Base-by-base conservation (phyloP, 2,888 invertebrate species). In the Serrognathus titanus region DNA sequence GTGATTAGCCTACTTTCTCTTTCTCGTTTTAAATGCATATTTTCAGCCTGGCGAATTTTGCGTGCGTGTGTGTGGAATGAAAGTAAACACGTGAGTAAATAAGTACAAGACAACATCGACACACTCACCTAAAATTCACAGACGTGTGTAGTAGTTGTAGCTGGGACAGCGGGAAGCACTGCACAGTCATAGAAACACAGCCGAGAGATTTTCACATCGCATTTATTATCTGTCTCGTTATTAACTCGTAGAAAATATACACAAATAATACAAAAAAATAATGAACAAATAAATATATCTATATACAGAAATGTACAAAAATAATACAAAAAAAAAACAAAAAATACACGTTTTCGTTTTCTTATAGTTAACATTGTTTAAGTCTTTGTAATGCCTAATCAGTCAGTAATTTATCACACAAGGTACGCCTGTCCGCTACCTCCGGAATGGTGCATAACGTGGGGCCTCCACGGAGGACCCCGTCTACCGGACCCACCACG, bases 341-440 rank as follows among this genome's bases (percentile, higher is more conserved):
- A 37, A 62, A 66, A 65, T 65, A 73, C 70, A 71, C 66, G 64
- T 63, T 67, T 66, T 51, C 53, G 16, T 39, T 49, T 52, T 43
- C 43, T 54, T 31, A 52, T 53, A 40, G 12, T 24, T 48, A 40
- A 45, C 31, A 48, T 51, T 45, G 36, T 53, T 59, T 59, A 62
- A 65, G 65, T 67, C 60, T 62, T 55, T 53, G 41, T 58, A 51
- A 55, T 47, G 57, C 70, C 77, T 77, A 77, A 67, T 77, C 77
- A 77, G 77, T 77, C 77, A 73, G 68, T 69, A 62, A 58, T 63
- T 69, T 77, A 78, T 86, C 86, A 86, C 83, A 86, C 86, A 81
- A 86, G 84, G 82, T 86, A 86, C 75, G 86, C 86, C 81, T 86
- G 86, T 63, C 82, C 83, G 73, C 83, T 85, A 75, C 78, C 78